These are phyloP conservation scores for Bombus breviceps DNA, from an alignment of 1,140 invertebrate species.

Conservation along the genomic window DNA sequence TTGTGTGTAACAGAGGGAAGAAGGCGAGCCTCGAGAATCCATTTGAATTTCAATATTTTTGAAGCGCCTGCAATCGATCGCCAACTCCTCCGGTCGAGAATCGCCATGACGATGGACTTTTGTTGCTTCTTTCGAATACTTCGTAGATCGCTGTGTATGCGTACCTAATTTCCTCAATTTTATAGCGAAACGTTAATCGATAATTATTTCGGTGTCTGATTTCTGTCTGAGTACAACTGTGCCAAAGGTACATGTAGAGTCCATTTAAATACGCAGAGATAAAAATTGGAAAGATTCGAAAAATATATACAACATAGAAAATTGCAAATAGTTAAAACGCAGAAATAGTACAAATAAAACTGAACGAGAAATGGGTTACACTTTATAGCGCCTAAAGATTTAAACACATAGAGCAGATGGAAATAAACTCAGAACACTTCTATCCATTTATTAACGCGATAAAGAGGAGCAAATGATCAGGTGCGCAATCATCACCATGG, in stretches of 20 bases:
- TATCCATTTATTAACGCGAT: not conserved
- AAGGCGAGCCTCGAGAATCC: not conserved
- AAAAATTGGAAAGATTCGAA: too few relatives aligned
- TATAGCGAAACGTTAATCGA: not conserved
- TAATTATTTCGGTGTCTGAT: not conserved
- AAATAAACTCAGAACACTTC: not conserved
- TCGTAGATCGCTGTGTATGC: not conserved
- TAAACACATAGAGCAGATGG: too few relatives aligned
- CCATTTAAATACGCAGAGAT: too few relatives aligned
- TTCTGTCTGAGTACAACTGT: not conserved
- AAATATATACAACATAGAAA: too few relatives aligned
- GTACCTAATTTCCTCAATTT: not conserved
- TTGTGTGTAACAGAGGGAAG: not conserved
- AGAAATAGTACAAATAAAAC: too few relatives aligned
- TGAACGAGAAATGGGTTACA: too few relatives aligned
- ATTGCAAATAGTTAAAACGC: too few relatives aligned
- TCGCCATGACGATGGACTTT: not conserved
- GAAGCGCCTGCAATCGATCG: not conserved
- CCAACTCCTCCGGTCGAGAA: not conserved
- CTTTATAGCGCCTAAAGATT: too few relatives aligned
- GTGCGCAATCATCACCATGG: not conserved
- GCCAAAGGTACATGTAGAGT: too few relatives aligned
- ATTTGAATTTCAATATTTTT: conserved; percentile 45
- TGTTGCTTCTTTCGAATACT: not conserved
- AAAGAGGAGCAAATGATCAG: not conserved